A percentile compares a stretch with the other conserved stretches of the same genome.
phyloP scores from a whole-genome alignment of 1,140 invertebrate genomes.

The Drosophila jambulina region DNA sequence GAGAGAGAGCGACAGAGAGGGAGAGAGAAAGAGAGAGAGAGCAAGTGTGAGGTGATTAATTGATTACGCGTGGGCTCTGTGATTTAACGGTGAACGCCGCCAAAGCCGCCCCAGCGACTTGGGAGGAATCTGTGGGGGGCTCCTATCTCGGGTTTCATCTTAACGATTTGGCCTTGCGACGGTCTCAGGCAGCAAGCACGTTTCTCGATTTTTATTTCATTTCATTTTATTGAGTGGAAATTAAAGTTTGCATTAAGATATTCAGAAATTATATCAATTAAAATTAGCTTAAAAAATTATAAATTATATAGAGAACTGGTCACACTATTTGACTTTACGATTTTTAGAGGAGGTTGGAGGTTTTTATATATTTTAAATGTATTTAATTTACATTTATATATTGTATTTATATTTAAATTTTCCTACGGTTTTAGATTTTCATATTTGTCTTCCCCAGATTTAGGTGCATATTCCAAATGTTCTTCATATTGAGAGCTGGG shows the following conservation, averaged over 20 bases:
- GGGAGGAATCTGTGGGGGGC: background rate
- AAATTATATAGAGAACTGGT: background rate
- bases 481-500: background rate
- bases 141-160: constrained; percentile 40
- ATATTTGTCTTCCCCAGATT: background rate
- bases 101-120: constrained; percentile 1
- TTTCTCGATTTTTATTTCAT: constrained; percentile 8
- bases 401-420: too few species aligned
- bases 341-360: too few species aligned
- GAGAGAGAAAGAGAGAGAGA: background rate
- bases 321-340: too few species aligned
- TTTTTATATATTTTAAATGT: background rate
- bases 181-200: constrained; percentile 12
- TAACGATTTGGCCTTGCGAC: constrained; percentile 37
- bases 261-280: background rate
- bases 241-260: constrained; percentile 7
- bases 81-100: constrained; percentile 29
- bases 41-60: constrained; percentile 54
- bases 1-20: background rate
- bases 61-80: constrained; percentile 56
- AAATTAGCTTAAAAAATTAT: too few species aligned
- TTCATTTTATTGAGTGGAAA: constrained; percentile 21
- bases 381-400: too few species aligned
- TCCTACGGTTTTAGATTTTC: too few species aligned
- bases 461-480: background rate